Evolutionary conservation across 2,113 vertebrate species (phyloP).

Genomic region (Macaca mulatta): DNA sequence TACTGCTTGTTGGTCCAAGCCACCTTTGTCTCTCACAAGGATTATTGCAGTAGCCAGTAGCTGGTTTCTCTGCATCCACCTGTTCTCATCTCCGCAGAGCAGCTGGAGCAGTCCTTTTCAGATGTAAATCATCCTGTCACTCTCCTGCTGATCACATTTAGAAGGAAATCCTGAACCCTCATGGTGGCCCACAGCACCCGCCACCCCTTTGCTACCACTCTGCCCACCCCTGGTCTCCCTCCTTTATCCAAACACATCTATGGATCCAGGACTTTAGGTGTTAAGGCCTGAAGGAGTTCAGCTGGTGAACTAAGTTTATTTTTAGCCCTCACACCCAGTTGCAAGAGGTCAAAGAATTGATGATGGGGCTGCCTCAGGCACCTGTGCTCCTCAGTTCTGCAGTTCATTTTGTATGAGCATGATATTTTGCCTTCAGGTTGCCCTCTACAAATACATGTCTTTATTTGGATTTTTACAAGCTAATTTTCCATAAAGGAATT

Average conservation of each 20-base stretch:
- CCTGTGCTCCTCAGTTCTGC: neutral
- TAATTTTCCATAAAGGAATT: conserved; percentile 61
- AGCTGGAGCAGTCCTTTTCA: neutral
- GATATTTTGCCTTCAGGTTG: conserved; percentile 28
- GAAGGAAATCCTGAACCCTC: neutral
- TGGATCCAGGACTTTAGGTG: neutral
- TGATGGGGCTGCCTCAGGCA: neutral
- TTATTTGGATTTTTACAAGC: conserved; percentile 57
- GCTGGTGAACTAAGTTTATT: conserved; percentile 24
- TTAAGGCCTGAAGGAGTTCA: neutral
- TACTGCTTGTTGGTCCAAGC: rapidly evolving
- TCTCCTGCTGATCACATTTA: neutral
- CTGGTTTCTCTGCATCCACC: neutral
- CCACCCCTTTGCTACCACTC: too few relatives aligned
- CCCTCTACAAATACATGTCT: conserved; percentile 55
- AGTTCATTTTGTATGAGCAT: conserved; percentile 38
- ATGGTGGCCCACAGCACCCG: neutral
- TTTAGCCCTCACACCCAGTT: conserved; percentile 2
- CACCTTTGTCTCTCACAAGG: neutral
- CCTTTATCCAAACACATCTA: neutral
- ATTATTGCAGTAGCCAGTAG: neutral
- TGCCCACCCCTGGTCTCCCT: rapidly evolving
- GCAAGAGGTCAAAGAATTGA: conserved; percentile 5
- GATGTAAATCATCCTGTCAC: neutral
- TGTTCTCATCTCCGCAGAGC: neutral